A percentile compares a stretch with the other conserved stretches of the same genome.
phyloP scores from a whole-genome alignment of 2,888 invertebrate species.

The Allophyes oxyacanthae region DNA sequence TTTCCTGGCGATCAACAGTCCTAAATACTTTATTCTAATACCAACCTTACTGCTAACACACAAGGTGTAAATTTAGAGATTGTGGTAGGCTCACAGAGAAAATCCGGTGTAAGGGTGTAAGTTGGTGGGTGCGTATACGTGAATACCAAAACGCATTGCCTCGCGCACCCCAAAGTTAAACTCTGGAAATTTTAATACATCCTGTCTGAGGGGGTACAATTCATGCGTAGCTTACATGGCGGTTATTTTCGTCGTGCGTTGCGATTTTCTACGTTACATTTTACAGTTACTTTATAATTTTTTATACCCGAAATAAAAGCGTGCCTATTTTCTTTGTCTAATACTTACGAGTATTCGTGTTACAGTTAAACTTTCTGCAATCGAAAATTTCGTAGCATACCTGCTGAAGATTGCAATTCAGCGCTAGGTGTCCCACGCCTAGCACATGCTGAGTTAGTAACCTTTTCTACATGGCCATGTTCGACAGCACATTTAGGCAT shows the following conservation, averaged over 20 bases:
- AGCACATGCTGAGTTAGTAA: too few species aligned
- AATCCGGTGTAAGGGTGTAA: slow-evolving; percentile 64
- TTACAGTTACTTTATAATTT: not conserved
- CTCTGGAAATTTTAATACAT: slow-evolving; percentile 83
- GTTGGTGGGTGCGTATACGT: slow-evolving; percentile 60
- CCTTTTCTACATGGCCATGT: too few species aligned
- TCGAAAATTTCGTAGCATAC: too few species aligned
- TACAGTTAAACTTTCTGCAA: too few species aligned
- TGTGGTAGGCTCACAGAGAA: slow-evolving; percentile 57
- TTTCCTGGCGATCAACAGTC: slow-evolving; percentile 80
- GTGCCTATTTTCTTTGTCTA: too few species aligned
- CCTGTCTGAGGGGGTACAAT: slow-evolving; percentile 68
- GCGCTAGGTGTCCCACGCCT: too few species aligned
- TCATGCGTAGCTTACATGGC: slow-evolving; percentile 63
- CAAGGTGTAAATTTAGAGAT: slow-evolving; percentile 58
- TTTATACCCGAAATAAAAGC: not conserved
- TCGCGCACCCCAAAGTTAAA: slow-evolving; percentile 79
- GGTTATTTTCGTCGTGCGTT: slow-evolving; percentile 17
- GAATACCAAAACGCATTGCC: slow-evolving; percentile 76
- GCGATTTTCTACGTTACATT: slow-evolving; percentile 15
- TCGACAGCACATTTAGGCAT: too few species aligned
- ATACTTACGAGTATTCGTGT: too few species aligned
- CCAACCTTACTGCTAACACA: slow-evolving; percentile 39
- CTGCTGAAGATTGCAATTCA: too few species aligned
- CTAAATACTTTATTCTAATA: slow-evolving; percentile 47